A percentile compares a stretch with the other conserved stretches of the same genome.
Conservation (phyloP, 2,797 vertebrate species). For the Pampus argenteus region DNA sequence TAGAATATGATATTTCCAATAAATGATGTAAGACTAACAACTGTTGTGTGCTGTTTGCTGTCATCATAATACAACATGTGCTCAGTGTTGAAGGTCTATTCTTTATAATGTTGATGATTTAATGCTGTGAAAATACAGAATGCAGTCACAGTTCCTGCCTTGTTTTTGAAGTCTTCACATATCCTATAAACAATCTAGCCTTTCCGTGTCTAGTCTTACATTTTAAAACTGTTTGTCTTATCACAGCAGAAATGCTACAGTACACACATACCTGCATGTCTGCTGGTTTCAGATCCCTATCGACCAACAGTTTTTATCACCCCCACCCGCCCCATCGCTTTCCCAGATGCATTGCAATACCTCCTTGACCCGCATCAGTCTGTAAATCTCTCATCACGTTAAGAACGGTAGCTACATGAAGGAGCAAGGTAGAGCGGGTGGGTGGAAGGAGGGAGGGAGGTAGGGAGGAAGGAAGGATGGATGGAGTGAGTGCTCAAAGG, state of each 20-base stretch:
- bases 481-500: conserved; percentile 41
- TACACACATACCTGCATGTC: conserved; percentile 39
- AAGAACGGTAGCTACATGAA: conserved; percentile 56
- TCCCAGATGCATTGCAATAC: conserved; percentile 30
- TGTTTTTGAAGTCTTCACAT: neutral
- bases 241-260: conserved; percentile 52
- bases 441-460: conserved; percentile 16
- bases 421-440: conserved; percentile 9
- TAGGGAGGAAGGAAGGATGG: conserved; percentile 26
- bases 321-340: neutral
- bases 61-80: neutral
- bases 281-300: conserved; percentile 63
- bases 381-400: conserved; percentile 58
- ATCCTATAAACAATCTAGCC: neutral
- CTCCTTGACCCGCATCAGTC: conserved; percentile 49
- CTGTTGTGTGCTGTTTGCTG: neutral
- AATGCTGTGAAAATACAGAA: conserved; percentile 14
- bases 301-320: conserved; percentile 31
- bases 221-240: conserved; percentile 55
- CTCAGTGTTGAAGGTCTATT: neutral
- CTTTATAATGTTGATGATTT: neutral
- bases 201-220: conserved; percentile 11
- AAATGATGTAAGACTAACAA: too few relatives aligned
- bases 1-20: conserved; percentile 2
- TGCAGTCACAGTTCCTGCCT: neutral